phyloP scores from a whole-genome alignment of 2,888 invertebrate genomes.

The Epinotia nisella region DNA sequence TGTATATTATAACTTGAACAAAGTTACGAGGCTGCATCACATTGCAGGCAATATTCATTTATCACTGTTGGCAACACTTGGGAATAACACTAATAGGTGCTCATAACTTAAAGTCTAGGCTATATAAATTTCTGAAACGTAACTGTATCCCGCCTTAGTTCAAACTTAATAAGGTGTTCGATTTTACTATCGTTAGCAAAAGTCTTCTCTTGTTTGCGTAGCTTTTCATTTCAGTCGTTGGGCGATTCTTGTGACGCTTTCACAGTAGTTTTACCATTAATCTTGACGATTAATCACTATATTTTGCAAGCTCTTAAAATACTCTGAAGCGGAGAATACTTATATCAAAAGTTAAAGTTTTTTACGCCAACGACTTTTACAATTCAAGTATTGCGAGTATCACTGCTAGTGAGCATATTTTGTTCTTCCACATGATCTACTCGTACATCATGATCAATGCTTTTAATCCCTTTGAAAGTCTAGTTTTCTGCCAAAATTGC shows the following conservation, averaged over 20 bases:
- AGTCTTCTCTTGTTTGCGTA: not conserved
- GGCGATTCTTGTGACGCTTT: not conserved
- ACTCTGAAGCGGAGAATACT: not conserved
- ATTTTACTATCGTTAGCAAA: constrained; percentile 5
- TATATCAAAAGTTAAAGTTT: not conserved
- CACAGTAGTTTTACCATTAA: not conserved
- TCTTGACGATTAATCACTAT: not conserved
- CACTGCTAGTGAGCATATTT: not conserved
- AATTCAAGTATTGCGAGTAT: not conserved
- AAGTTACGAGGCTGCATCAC: constrained; percentile 30
- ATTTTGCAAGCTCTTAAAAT: not conserved
- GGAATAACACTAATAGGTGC: constrained; percentile 35
- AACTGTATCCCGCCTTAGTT: constrained; percentile 61
- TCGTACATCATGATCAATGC: too few relatives aligned
- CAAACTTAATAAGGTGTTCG: constrained; percentile 57
- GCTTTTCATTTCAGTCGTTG: not conserved
- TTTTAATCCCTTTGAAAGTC: too few relatives aligned
- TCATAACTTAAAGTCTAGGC: constrained; percentile 35
- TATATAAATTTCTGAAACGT: constrained; percentile 27
- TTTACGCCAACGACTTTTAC: not conserved
- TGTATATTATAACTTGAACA: constrained; percentile 7
- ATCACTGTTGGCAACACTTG: constrained; percentile 36
- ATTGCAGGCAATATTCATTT: constrained; percentile 41
- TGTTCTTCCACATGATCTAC: not conserved
- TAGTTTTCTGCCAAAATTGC: too few relatives aligned